These are phyloP conservation scores for Drosophila nikananu DNA, from an alignment of 1,140 invertebrate genomes.

Conservation along the genomic window DNA sequence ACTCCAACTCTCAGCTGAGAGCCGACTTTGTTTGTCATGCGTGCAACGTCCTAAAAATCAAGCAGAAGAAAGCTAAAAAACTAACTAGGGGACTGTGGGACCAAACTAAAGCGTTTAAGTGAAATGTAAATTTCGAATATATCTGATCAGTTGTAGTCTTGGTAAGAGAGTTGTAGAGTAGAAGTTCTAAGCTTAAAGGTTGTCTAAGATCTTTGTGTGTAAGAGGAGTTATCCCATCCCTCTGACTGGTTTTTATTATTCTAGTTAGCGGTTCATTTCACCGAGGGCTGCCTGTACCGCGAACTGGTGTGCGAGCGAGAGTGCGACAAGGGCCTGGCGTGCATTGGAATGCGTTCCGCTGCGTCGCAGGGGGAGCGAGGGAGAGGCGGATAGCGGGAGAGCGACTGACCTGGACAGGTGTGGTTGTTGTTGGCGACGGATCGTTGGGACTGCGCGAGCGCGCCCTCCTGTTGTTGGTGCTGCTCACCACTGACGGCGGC, in stretches of 20 bases:
- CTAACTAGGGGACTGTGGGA: background rate
- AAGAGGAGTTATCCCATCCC: background rate
- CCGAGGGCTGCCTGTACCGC: conserved; percentile 25
- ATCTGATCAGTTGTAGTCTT: background rate
- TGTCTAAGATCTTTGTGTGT: background rate
- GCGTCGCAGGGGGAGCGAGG: conserved; percentile 14
- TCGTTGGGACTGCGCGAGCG: conserved; percentile 77
- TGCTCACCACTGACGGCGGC: conserved; percentile 73
- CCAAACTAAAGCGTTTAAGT: background rate
- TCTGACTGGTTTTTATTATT: too few species aligned
- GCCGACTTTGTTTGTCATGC: conserved; percentile 59
- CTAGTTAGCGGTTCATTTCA: too few species aligned
- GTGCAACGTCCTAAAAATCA: conserved; percentile 48
- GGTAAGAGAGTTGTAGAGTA: background rate
- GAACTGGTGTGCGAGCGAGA: conserved; percentile 17
- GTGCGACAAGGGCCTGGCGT: conserved; percentile 33
- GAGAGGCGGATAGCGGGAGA: conserved; percentile 24
- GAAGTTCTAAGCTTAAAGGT: background rate
- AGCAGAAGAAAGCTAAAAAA: conserved; percentile 23
- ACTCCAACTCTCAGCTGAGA: conserved; percentile 26
- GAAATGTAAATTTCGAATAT: background rate
- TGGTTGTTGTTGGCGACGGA: conserved; percentile 55
- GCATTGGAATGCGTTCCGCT: conserved; percentile 70
- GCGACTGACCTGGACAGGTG: conserved; percentile 65
- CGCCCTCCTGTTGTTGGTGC: conserved; percentile 78